Conservation (phyloP, 1,140 invertebrate species). For the Drosophila parabipectinata region DNA sequence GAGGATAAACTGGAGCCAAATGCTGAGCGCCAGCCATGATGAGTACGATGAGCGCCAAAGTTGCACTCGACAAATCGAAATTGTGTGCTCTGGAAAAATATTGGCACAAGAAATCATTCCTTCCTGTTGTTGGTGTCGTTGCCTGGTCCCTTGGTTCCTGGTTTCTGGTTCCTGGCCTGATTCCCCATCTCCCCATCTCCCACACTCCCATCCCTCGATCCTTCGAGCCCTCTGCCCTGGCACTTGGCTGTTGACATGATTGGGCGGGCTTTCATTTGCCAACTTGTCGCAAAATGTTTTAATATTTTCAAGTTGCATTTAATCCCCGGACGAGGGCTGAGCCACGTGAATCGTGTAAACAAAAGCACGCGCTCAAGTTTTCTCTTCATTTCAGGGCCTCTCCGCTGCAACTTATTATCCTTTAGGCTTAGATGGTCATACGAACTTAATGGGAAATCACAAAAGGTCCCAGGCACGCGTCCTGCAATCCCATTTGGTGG, state of each 20-base stretch:
- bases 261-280: slow-evolving; percentile 78
- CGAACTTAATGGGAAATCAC: slow-evolving; percentile 65
- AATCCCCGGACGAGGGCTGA: slow-evolving; percentile 60
- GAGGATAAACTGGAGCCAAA: slow-evolving; percentile 47
- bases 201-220: neutral
- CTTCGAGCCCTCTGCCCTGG: slow-evolving; percentile 4
- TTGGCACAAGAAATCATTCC: slow-evolving; percentile 84
- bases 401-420: slow-evolving; percentile 55
- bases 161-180: slow-evolving; percentile 8
- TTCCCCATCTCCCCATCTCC: slow-evolving; percentile 1
- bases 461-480: slow-evolving; percentile 54
- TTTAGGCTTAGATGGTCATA: slow-evolving; percentile 15
- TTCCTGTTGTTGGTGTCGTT: slow-evolving; percentile 81
- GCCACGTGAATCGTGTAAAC: slow-evolving; percentile 79
- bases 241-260: slow-evolving; percentile 78
- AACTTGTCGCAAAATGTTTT: slow-evolving; percentile 83
- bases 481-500: slow-evolving; percentile 24
- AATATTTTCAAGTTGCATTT: slow-evolving; percentile 83
- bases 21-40: slow-evolving; percentile 72
- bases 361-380: slow-evolving; percentile 61
- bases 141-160: slow-evolving; percentile 18
- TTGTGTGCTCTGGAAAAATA: slow-evolving; percentile 84
- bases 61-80: slow-evolving; percentile 84
- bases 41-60: slow-evolving; percentile 82
- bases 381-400: slow-evolving; percentile 11